Evolutionary conservation across 1,140 invertebrate genomes (phyloP), one percentile per base, ranked within the genome.

Genomic region (Sinella curviseta): DNA sequence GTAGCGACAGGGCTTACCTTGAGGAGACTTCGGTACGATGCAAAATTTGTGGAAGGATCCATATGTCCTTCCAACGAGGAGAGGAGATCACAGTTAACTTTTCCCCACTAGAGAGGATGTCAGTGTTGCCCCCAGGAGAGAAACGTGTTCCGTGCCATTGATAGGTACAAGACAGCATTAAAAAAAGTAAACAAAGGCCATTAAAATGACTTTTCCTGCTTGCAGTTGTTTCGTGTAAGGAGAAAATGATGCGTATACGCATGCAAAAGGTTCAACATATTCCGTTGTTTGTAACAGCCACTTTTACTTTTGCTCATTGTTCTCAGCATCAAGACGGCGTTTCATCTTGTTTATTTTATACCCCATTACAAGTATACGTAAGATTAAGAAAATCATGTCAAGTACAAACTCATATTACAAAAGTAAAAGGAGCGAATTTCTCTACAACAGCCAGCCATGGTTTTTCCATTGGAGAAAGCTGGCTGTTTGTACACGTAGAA

Each of bases 41-140:
- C 91, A 86, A 96, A 97, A 89, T 97, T 96, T 84, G 93, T 94
- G 83, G 92, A 94, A 28, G 95, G 94, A 86, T 96, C 94, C 93
- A 96, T 95, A 88, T 96, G 94, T 86, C 95, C 94, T 88, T 96
- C 65, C 12, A 70, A 14, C 4, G 65, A 33, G 24, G 65, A 70
- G 65, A 70, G 65, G 26, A 70, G 65, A 70, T 70, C 65, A 33
- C 65, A 33, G 26, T 70, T 70, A 16, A 70, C 65, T 70, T 70
- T 70, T 3, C 65, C 57, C 65, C 65, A 70, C 65, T 70, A 70
- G 24, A 33, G 8, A 70, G 31, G 14, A 8, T 14, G 65, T 33
- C 65, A 30, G 14, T n/a, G 31, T 70, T 70, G 57, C 24, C 57
- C 57, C 57, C 57, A 60, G 14, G 57, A 60, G 57, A 60, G 57